Conservation (phyloP, 2,113 vertebrate genomes). For the Polypterus bichir region DNA sequence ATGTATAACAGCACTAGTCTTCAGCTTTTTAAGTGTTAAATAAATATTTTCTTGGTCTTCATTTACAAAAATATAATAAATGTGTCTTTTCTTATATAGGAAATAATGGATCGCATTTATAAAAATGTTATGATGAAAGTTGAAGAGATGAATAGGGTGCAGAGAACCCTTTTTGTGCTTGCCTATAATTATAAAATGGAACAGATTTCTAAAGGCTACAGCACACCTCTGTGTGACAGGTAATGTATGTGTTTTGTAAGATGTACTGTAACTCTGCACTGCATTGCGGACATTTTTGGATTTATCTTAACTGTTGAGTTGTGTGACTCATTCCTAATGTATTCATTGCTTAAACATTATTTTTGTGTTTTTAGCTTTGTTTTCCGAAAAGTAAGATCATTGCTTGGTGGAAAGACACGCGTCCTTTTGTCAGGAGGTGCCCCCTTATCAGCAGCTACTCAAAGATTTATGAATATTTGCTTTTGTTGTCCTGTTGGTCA, state of each 20-base stretch:
- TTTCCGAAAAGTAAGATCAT: constrained; percentile 72
- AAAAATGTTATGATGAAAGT: constrained; percentile 90
- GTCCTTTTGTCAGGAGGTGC: constrained; percentile 81
- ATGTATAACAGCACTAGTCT: too few species aligned
- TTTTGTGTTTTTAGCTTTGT: constrained; percentile 56
- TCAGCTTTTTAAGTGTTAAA: too few species aligned
- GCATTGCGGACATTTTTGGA: too few species aligned
- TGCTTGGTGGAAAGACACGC: constrained; percentile 74
- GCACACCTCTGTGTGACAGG: constrained; percentile 81
- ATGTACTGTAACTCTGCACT: neutral
- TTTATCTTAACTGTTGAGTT: too few species aligned
- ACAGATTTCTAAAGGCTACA: constrained; percentile 69
- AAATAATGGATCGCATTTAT: constrained; percentile 95
- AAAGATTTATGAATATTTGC: constrained; percentile 95
- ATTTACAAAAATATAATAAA: too few species aligned
- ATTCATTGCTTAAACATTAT: neutral
- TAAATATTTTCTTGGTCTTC: too few species aligned
- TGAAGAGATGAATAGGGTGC: constrained; percentile 73
- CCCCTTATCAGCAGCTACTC: constrained; percentile 77
- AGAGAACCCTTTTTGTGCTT: constrained; percentile 74
- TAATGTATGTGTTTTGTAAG: constrained; percentile 21
- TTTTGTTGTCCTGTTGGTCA: constrained; percentile 91
- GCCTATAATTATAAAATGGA: constrained; percentile 97
- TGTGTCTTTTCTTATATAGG: constrained; percentile 37
- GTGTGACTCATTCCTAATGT: neutral